Evolutionary conservation across 2,113 vertebrate species (phyloP).

Genomic region (Pristiophorus japonicus): DNA sequence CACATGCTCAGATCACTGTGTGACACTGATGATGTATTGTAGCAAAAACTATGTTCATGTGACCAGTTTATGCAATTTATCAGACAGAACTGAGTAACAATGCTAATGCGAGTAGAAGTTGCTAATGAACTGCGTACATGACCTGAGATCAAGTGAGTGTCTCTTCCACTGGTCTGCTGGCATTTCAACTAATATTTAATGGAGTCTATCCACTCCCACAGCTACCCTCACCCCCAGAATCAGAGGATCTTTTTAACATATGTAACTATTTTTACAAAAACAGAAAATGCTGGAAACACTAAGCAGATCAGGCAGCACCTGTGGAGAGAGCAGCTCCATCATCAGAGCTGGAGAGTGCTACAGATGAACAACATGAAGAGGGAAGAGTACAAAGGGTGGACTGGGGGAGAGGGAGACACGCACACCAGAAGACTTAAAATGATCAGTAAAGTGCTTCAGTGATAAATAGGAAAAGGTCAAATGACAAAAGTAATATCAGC

Average conservation of each 20-base stretch:
- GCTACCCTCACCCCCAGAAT: not conserved
- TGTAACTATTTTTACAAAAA: not conserved
- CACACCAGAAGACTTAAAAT: not conserved
- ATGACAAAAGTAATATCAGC: not conserved
- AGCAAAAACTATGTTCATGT: not conserved
- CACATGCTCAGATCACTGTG: not conserved
- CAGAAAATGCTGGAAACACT: too few relatives aligned
- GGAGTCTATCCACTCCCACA: not conserved
- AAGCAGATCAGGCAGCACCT: not conserved
- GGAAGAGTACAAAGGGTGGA: not conserved
- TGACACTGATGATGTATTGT: not conserved
- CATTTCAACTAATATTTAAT: not conserved
- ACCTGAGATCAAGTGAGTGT: not conserved
- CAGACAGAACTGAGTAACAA: not conserved
- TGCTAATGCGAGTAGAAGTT: not conserved
- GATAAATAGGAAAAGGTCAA: not conserved
- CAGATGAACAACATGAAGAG: not conserved
- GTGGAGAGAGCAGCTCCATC: not conserved
- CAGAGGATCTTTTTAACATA: not conserved
- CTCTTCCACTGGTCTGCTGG: not conserved
- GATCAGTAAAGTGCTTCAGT: not conserved
- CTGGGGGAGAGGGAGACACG: not conserved
- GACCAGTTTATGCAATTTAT: conserved; percentile 22
- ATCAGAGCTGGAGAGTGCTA: not conserved
- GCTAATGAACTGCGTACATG: not conserved